A percentile compares a stretch with the other conserved stretches of the same genome.
These are phyloP conservation scores for Barbus barbus DNA, from an alignment of 2,113 vertebrate genomes.

Conservation along the genomic window DNA sequence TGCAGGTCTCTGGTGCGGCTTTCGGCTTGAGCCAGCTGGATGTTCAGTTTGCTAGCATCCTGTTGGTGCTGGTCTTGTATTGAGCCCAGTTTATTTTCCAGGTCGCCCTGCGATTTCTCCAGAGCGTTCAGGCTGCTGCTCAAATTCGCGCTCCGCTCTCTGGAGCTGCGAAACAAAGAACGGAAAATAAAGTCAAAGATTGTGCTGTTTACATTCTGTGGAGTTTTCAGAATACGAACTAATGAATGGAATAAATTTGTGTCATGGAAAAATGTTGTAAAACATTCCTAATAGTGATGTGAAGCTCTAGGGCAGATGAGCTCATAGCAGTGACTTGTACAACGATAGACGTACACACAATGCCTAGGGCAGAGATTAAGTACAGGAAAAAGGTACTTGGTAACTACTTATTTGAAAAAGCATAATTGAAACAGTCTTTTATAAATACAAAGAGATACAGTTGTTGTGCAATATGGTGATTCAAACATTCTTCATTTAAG, in stretches of 20 bases:
- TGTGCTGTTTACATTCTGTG: not conserved
- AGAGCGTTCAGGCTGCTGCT: conserved; percentile 85
- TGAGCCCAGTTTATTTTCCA: conserved; percentile 88
- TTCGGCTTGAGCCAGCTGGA: conserved; percentile 88
- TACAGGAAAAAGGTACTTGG: not conserved
- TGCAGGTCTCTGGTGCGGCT: conserved; percentile 87
- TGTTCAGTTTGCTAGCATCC: conserved; percentile 84
- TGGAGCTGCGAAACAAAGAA: conserved; percentile 75
- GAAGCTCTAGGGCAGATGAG: not conserved
- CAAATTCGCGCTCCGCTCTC: conserved; percentile 86
- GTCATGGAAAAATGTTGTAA: not conserved
- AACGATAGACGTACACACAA: not conserved
- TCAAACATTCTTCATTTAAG: not conserved
- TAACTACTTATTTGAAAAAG: not conserved
- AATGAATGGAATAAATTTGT: not conserved
- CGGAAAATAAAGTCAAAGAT: not conserved
- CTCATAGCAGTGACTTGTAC: not conserved
- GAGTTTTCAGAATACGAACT: not conserved
- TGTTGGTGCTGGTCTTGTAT: conserved; percentile 90
- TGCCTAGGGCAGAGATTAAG: not conserved
- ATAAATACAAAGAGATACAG: not conserved
- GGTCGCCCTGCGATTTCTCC: conserved; percentile 86
- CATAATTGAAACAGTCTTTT: not conserved
- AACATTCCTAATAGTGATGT: not conserved
- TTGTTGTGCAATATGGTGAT: not conserved